phyloP scores from a whole-genome alignment of 1,140 invertebrate genomes.

The Steinernema khuongi region DNA sequence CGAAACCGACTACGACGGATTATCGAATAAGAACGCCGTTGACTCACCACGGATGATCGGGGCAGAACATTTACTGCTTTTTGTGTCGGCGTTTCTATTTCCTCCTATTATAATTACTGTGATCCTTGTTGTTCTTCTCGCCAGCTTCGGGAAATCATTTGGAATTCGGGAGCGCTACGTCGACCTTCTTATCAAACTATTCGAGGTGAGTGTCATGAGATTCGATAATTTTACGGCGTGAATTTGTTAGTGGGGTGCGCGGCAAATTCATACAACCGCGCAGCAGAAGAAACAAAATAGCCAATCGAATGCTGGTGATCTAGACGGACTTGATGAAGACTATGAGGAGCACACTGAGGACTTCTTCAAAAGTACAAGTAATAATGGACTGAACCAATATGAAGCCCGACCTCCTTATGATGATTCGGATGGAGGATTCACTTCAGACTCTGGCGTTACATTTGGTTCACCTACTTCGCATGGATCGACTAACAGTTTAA shows the following conservation, averaged over 20 bases:
- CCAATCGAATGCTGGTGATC: not conserved
- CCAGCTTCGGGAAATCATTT: slow-evolving; percentile 38
- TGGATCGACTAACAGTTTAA: slow-evolving; percentile 8
- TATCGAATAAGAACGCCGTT: not conserved
- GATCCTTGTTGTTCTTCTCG: slow-evolving; percentile 31
- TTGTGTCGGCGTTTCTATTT: slow-evolving; percentile 35
- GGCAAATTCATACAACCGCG: slow-evolving; percentile 34
- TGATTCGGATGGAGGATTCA: slow-evolving; percentile 19
- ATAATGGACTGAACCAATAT: not conserved
- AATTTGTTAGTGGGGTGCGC: slow-evolving; percentile 39
- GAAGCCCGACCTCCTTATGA: not conserved
- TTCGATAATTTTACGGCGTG: not conserved
- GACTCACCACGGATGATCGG: not conserved
- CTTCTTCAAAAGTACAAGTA: not conserved
- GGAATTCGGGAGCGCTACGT: slow-evolving; percentile 36
- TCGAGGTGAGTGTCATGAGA: slow-evolving; percentile 31
- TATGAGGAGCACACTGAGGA: slow-evolving; percentile 17
- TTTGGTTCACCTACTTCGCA: not conserved
- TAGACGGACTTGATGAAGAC: slow-evolving; percentile 17
- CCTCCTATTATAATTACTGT: slow-evolving; percentile 30
- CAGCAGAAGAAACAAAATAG: slow-evolving; percentile 23
- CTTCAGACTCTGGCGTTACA: not conserved
- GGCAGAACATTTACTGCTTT: slow-evolving; percentile 33
- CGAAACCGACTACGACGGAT: not conserved
- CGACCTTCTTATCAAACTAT: slow-evolving; percentile 31